phyloP scores from a whole-genome alignment of 2,888 invertebrate species.

The Caenorhabditis virilis region DNA sequence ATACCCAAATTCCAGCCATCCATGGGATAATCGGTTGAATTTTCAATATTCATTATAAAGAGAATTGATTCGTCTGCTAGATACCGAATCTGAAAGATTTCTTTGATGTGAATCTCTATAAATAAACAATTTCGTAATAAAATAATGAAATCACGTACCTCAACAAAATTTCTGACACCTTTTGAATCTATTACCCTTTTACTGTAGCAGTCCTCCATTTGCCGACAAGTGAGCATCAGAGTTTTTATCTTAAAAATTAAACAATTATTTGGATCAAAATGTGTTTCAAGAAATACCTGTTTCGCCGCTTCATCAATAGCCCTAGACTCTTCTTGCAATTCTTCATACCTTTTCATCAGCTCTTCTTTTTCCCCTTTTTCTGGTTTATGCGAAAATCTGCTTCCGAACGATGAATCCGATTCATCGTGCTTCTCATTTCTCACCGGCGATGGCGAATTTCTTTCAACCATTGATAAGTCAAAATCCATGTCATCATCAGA shows the following conservation, averaged over 20 bases:
- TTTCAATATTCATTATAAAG: constrained; percentile 15
- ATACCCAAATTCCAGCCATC: constrained; percentile 14
- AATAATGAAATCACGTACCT: too few species aligned
- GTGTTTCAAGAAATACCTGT: constrained; percentile 11
- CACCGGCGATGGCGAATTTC: too few species aligned
- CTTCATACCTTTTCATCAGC: constrained; percentile 8
- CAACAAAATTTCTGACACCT: too few species aligned
- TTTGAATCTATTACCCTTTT: not conserved
- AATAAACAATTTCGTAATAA: not conserved
- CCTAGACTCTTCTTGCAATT: constrained; percentile 16
- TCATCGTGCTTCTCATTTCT: too few species aligned
- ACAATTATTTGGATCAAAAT: constrained; percentile 2
- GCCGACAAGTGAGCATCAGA: constrained; percentile 18
- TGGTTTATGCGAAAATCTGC: not conserved
- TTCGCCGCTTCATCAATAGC: constrained; percentile 24
- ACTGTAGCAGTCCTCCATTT: constrained; percentile 35
- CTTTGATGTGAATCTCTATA: too few species aligned
- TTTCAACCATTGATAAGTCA: too few species aligned
- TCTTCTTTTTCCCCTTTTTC: not conserved
- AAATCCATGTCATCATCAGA: constrained; percentile 6
- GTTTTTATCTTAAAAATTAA: constrained; percentile 14
- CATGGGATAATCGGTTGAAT: constrained; percentile 17
- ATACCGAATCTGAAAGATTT: constrained; percentile 15
- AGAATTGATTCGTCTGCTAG: constrained; percentile 17
- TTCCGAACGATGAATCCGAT: too few species aligned